A percentile compares a stretch with the other conserved stretches of the same genome.
Evolutionary conservation across 2,797 vertebrate species (phyloP).

Genomic region (Momotus momota): DNA sequence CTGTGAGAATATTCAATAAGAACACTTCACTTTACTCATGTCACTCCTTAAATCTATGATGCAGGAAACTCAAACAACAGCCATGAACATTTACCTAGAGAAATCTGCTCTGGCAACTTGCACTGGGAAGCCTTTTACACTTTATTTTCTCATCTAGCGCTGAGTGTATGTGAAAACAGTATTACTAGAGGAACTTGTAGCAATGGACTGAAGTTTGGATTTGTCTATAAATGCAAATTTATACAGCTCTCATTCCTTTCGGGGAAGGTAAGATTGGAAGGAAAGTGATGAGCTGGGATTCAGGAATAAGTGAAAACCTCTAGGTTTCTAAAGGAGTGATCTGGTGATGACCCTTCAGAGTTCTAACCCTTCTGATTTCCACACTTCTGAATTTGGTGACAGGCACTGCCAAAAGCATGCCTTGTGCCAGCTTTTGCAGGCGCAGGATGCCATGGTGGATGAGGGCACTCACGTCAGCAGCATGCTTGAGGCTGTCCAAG

Average conservation of each 20-base stretch:
- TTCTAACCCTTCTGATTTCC: not conserved
- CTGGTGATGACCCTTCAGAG: not conserved
- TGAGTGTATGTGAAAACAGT: not conserved
- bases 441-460: not conserved
- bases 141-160: fast-evolving
- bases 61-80: not conserved
- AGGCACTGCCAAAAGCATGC: not conserved
- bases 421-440: not conserved
- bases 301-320: not conserved
- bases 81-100: not conserved
- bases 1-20: not conserved
- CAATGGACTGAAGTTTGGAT: not conserved
- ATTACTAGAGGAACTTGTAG: not conserved
- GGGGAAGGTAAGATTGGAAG: not conserved
- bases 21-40: not conserved
- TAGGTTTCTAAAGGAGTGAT: not conserved
- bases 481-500: not conserved
- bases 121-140: not conserved
- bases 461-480: not conserved
- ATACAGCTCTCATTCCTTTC: not conserved
- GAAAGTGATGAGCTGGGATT: not conserved
- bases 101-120: not conserved
- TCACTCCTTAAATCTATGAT: not conserved
- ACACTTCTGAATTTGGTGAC: not conserved
- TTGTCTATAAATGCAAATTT: not conserved